Percentiles rank a stretch among this genome's conserved stretches.
Evolutionary conservation across 2,888 invertebrate genomes (phyloP).

Genomic region (Aspidapion aeneum): DNA sequence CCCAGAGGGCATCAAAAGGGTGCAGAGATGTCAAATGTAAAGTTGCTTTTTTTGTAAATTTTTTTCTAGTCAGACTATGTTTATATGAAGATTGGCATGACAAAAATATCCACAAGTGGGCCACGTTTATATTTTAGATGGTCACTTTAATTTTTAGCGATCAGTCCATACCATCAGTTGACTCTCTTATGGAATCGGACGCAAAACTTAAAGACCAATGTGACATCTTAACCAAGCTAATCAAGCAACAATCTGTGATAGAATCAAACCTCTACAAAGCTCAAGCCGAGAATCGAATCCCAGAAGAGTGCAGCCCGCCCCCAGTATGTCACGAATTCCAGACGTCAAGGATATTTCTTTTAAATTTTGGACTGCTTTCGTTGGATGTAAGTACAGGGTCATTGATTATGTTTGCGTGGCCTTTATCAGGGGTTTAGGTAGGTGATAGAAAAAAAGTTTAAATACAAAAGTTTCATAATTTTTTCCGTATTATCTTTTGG

Average conservation of each 20-base stretch:
- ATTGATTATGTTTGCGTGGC: too few relatives aligned
- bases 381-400: conserved; percentile 44
- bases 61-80: too few relatives aligned
- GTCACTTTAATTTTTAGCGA: conserved; percentile 62
- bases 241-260: conserved; percentile 64
- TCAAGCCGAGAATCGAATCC: conserved; percentile 32
- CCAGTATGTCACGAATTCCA: conserved; percentile 89
- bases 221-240: conserved; percentile 65
- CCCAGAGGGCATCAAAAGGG: conserved; percentile 75
- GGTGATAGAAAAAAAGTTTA: too few relatives aligned
- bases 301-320: conserved; percentile 75
- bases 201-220: conserved; percentile 50
- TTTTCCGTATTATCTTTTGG: too few relatives aligned
- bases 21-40: conserved; percentile 78
- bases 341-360: conserved; percentile 90
- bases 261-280: conserved; percentile 38
- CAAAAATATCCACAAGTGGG: too few relatives aligned
- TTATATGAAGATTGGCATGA: too few relatives aligned
- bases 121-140: too few relatives aligned
- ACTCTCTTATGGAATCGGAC: conserved; percentile 65
- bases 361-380: conserved; percentile 91
- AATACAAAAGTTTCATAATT: too few relatives aligned
- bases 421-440: too few relatives aligned
- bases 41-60: too few relatives aligned
- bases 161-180: conserved; percentile 84